Conservation (phyloP, 2,113 vertebrate species). For the Amazona vittata region DNA sequence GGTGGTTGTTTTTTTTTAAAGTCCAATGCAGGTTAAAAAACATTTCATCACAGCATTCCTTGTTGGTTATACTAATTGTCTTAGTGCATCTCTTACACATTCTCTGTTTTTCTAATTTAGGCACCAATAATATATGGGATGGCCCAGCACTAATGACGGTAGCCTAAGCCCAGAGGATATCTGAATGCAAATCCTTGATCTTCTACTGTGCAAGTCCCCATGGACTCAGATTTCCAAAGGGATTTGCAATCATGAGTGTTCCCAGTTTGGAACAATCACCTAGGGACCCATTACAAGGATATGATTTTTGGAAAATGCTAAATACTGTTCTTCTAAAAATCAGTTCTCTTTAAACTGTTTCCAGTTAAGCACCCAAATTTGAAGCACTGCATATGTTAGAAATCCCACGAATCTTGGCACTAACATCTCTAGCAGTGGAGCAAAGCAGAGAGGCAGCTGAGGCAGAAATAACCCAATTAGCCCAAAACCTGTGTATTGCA, state of each 20-base stretch:
- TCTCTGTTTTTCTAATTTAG: neutral
- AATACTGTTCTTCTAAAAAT: neutral
- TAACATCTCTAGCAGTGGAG: neutral
- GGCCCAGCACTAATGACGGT: rapidly evolving
- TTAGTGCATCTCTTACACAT: neutral
- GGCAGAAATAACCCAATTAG: neutral
- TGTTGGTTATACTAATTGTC: neutral
- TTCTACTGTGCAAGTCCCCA: neutral
- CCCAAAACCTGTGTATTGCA: neutral
- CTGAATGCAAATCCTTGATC: neutral
- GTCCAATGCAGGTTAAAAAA: neutral
- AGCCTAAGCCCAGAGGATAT: neutral
- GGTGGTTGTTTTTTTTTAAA: rapidly evolving
- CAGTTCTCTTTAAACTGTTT: neutral
- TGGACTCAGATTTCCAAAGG: neutral
- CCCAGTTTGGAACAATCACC: neutral
- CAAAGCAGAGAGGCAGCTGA: neutral
- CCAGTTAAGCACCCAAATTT: neutral
- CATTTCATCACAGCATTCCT: neutral
- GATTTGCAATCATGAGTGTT: neutral
- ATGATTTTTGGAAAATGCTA: neutral
- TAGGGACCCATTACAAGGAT: neutral
- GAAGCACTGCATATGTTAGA: neutral
- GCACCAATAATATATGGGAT: rapidly evolving
- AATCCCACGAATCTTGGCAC: neutral